Base-by-base conservation (phyloP, 2,113 vertebrate species). In the Pseudorasbora parva region DNA sequence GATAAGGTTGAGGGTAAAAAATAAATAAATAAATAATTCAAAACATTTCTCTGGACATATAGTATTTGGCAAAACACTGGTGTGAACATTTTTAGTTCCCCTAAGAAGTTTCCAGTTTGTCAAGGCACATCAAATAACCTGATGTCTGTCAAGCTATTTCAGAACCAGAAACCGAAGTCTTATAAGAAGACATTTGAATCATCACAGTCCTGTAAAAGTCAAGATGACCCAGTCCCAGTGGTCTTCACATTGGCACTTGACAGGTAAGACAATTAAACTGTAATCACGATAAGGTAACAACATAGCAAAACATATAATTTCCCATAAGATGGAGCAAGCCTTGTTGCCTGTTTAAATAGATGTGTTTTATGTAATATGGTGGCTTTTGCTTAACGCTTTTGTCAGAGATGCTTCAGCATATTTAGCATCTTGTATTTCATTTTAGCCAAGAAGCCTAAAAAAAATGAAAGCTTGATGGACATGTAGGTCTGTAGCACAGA, bases 211-310 rank as follows among this genome's bases (percentile, higher is more conserved):
- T 60, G 23, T 10, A 60, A 60, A 27, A 23, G 10, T 60, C 59
- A 27, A 25, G 43, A 62, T 82, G 27, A 19, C 25, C 23, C 51
- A 84, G 73, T 78, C 25, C 23, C 51, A 84, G 73, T 78, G 49
- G 51, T 41, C 19, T 57, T 82, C 66, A 73, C 78, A 78, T 43
- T 45, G 25, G 37, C 51, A 66, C 25, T 59, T 82, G 83, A 80
- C 68, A 85, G 68, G 54, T 30, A 9, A 49, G 75, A 41, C 2
- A 69, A 85, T 71, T 60, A 75, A 64, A 60, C 47, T 33, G 73
- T 66, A 73, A 82, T 77, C 27, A 30, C 30, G 12, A 45, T 23
- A 30, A 3, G 23, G n/a, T 68, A 57, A 54, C 19, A 86, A n/a
- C 17, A n/a, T 45, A 54, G 17, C 41, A 45, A 54, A 56, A 54